These are phyloP conservation scores for Drosophila planitibia DNA, from an alignment of 2,888 invertebrate species.

Conservation along the genomic window DNA sequence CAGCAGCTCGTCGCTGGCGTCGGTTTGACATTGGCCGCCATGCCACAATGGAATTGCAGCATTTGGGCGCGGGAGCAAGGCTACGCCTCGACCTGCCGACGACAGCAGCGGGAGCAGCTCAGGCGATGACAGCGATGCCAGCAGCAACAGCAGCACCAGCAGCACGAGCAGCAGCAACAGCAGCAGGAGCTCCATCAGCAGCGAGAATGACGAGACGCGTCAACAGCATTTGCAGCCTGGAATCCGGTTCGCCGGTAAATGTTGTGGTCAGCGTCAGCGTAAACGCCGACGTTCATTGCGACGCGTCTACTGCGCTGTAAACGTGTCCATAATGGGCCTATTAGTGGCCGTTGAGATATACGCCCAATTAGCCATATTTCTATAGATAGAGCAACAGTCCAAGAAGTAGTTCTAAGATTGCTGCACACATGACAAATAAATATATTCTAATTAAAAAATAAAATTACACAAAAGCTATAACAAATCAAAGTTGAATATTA, in stretches of 20 bases:
- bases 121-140: constrained; percentile 23
- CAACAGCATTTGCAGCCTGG: constrained; percentile 56
- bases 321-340: constrained; percentile 83
- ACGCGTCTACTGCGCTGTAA: constrained; percentile 84
- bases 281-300: constrained; percentile 83
- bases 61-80: constrained; percentile 42
- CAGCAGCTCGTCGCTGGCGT: constrained; percentile 84
- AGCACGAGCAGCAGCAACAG: constrained; percentile 27
- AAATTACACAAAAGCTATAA: neutral
- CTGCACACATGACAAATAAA: constrained; percentile 22
- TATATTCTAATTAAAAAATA: neutral
- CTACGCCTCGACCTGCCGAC: constrained; percentile 19
- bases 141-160: constrained; percentile 24
- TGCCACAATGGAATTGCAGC: constrained; percentile 79
- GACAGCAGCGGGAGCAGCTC: constrained; percentile 23
- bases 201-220: constrained; percentile 36
- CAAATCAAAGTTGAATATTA: neutral
- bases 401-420: neutral
- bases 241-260: constrained; percentile 70
- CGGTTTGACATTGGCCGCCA: constrained; percentile 85
- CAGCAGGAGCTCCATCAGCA: constrained; percentile 14
- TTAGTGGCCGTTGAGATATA: constrained; percentile 84
- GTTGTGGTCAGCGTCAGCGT: constrained; percentile 76
- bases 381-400: constrained; percentile 57
- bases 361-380: constrained; percentile 84